A percentile compares a stretch with the other conserved stretches of the same genome.
These are phyloP conservation scores for Sphinx pinastri DNA, from an alignment of 2,888 invertebrate species.

Conservation along the genomic window DNA sequence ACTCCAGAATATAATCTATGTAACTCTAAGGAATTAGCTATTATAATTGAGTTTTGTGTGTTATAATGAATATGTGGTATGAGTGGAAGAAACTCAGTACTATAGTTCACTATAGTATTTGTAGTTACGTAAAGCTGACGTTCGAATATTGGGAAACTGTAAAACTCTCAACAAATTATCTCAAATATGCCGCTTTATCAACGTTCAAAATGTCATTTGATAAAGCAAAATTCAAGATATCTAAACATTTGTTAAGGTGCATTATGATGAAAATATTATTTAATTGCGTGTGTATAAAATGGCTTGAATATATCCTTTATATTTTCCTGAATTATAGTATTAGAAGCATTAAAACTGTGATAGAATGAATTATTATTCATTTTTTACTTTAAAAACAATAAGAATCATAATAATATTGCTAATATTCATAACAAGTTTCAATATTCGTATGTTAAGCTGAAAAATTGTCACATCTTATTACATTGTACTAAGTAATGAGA, in stretches of 20 bases:
- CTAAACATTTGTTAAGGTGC: neutral
- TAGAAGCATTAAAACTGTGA: neutral
- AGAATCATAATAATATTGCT: neutral
- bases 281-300: neutral
- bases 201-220: slow-evolving; percentile 8
- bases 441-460: slow-evolving; percentile 27
- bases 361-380: neutral
- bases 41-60: neutral
- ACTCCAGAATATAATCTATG: slow-evolving; percentile 30
- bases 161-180: slow-evolving; percentile 14
- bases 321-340: too few species aligned
- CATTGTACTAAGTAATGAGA: slow-evolving; percentile 57
- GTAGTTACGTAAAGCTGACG: slow-evolving; percentile 47
- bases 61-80: neutral
- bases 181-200: slow-evolving; percentile 8
- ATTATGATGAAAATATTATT: neutral
- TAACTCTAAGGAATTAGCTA: neutral
- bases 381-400: neutral
- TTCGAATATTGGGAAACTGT: slow-evolving; percentile 10
- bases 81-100: slow-evolving; percentile 48
- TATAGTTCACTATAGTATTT: slow-evolving; percentile 58
- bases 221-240: slow-evolving; percentile 4
- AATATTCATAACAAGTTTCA: slow-evolving; percentile 1
- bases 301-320: neutral
- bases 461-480: slow-evolving; percentile 58